A percentile compares a stretch with the other conserved stretches of the same genome.
Conservation (phyloP, 2,888 invertebrate genomes). For the Elysia crispata region DNA sequence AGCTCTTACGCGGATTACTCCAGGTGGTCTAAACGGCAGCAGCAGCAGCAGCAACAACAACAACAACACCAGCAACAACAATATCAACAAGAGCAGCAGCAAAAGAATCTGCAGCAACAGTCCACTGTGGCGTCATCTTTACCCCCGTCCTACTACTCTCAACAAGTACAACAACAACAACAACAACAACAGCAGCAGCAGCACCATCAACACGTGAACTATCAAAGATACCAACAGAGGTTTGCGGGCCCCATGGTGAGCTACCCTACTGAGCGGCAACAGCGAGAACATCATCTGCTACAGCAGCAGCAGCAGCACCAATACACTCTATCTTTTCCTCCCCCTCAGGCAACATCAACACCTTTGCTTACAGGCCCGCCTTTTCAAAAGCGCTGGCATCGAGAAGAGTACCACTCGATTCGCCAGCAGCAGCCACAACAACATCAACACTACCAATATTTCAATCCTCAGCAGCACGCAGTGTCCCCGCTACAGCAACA, state of each 20-base stretch:
- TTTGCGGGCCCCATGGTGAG: too few relatives aligned
- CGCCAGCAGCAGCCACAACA: too few relatives aligned
- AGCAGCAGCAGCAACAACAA: slow-evolving; percentile 1
- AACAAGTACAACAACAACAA: slow-evolving; percentile 12
- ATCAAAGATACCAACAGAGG: too few relatives aligned
- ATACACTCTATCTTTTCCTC: background rate
- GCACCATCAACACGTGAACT: slow-evolving; percentile 10
- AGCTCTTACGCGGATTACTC: background rate
- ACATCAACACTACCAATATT: too few relatives aligned
- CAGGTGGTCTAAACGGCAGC: background rate
- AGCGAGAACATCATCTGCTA: too few relatives aligned
- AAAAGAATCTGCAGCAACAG: background rate
- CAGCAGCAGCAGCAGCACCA: slow-evolving; percentile 22
- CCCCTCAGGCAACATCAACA: too few relatives aligned
- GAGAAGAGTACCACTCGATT: too few relatives aligned
- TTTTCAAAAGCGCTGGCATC: too few relatives aligned
- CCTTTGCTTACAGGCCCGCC: too few relatives aligned
- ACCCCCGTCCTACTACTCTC: background rate
- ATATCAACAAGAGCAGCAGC: background rate
- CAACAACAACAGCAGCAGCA: slow-evolving; percentile 20
- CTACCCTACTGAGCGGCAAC: too few relatives aligned
- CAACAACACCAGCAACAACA: slow-evolving; percentile 12
- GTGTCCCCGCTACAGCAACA: too few relatives aligned
- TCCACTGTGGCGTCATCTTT: background rate
- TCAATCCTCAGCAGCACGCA: too few relatives aligned